Base-by-base conservation (phyloP, 64 coral and sea anemone species). In the Dendronephthya gigantea region DNA sequence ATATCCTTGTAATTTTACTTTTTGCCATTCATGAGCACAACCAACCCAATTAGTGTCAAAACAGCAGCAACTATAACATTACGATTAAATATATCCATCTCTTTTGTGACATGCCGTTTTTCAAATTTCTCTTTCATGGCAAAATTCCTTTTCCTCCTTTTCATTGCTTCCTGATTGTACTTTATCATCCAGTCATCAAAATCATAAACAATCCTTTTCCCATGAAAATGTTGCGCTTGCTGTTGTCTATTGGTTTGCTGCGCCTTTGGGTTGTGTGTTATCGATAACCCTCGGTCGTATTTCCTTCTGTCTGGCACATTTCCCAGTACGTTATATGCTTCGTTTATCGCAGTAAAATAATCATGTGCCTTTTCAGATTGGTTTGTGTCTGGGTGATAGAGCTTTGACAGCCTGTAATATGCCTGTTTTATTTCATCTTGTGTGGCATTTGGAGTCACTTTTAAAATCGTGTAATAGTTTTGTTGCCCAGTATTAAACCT, bases 111-210 rank as follows among this genome's bases (percentile, higher is more conserved):
- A 39, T 79, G 72, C 22, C 72, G 30, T 79, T 79, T 19, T 7
- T 79, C 72, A 34, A 79, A 79, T 9, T 79, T 29, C 15, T 79
- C 15, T 19, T 79, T 34, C 4, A 36, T 4, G 0, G 72, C 0
- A 16, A 16, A 34, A 79, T 91, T 82, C 17, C 90, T 72, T 33
- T 98, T 92, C 9, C 81, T 88, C 86, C 92, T 83, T 83, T 91
- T 83, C 50, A 93, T 88, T 49, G 90, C 89, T 69, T 98, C 82
- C 31, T 90, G 84, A 82, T 98, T 93, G 48, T 98, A 92, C 58
- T 90, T 86, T 62, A 88, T 86, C 2, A 92, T 93, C 95, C 95
- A 98, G 83, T 98, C 95, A 47, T 98, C 95, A 55, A 98, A 98
- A 82, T 98, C 90, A 83, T 98, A 98, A 34, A 79, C 72, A 79